Conservation (phyloP, 2,113 vertebrate genomes). For the Gallinago undulata region DNA sequence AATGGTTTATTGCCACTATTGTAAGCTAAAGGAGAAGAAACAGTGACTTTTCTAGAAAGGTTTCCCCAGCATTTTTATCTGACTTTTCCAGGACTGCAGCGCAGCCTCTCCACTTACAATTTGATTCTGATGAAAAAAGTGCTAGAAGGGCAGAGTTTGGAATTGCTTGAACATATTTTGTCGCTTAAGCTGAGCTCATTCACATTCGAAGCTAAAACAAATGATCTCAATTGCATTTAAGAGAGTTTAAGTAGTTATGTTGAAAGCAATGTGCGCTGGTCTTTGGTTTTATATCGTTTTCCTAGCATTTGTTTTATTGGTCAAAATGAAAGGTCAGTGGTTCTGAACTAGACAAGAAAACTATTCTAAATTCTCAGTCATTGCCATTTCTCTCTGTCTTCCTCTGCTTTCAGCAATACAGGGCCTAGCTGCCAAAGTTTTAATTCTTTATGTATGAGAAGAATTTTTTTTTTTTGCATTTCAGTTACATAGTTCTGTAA, state of each 20-base stretch:
- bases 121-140: background rate
- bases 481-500: background rate
- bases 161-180: background rate
- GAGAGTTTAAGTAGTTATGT: background rate
- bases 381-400: background rate
- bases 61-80: background rate
- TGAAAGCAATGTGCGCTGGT: background rate
- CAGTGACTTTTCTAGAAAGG: background rate
- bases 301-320: background rate
- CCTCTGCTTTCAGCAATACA: background rate
- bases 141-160: conserved; percentile 9
- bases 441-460: background rate
- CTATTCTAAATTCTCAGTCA: background rate
- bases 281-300: background rate
- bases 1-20: background rate
- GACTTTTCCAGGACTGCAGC: background rate
- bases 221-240: background rate
- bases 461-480: background rate
- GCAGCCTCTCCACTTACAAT: background rate
- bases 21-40: background rate
- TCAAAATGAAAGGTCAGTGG: conserved; percentile 30
- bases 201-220: conserved; percentile 1
- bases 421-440: background rate
- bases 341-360: conserved; percentile 27
- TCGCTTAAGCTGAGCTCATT: conserved; percentile 2